phyloP scores from a whole-genome alignment of 2,888 invertebrate genomes.

The Mechanitis mazaeus region DNA sequence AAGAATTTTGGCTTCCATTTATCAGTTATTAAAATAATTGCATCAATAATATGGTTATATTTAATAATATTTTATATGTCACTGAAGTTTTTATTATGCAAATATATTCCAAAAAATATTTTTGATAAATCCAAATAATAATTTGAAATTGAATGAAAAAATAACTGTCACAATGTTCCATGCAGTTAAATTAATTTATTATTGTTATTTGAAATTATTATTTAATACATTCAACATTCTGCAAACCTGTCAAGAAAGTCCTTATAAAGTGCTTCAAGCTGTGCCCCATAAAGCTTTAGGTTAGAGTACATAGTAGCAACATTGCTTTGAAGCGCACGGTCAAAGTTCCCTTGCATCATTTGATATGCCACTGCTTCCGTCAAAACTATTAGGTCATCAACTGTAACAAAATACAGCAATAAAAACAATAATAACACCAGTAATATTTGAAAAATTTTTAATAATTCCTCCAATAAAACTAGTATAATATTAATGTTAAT shows the following conservation, averaged over 20 bases:
- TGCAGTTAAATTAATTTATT: too few species aligned
- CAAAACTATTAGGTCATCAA: conserved; percentile 88
- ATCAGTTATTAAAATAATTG: background rate
- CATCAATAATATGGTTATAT: background rate
- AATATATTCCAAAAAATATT: too few species aligned
- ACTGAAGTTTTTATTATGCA: too few species aligned
- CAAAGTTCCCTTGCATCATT: conserved; percentile 84
- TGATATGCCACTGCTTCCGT: conserved; percentile 88
- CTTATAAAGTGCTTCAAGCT: conserved; percentile 88
- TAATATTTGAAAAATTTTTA: background rate
- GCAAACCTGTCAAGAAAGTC: conserved; percentile 85
- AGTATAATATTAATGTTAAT: too few species aligned
- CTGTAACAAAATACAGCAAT: conserved; percentile 60
- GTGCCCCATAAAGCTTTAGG: conserved; percentile 86
- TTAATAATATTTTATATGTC: background rate
- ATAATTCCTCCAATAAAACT: too few species aligned
- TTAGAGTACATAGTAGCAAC: conserved; percentile 87
- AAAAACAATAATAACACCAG: background rate
- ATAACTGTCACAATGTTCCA: background rate
- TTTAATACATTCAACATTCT: conserved; percentile 24
- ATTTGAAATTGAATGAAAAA: conserved; percentile 76
- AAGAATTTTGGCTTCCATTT: background rate
- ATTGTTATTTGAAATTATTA: background rate
- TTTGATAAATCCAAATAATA: too few species aligned
- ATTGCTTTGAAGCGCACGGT: conserved; percentile 82